Percentiles rank a stretch among this genome's conserved stretches.
Conservation (phyloP, 1,140 invertebrate species). For the Cydia pomonella region DNA sequence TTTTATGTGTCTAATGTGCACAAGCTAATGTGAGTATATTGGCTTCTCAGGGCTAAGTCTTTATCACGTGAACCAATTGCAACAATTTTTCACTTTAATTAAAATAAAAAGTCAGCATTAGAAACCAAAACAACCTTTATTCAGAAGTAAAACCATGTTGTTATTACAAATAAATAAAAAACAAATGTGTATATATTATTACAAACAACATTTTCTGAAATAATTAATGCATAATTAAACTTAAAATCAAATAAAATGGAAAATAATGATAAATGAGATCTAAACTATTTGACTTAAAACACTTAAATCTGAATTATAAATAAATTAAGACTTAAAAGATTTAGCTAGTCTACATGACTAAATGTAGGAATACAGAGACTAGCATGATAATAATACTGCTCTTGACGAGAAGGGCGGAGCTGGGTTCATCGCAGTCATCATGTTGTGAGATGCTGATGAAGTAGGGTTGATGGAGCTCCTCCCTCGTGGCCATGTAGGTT, state of each 20-base stretch:
- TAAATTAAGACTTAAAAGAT: not conserved
- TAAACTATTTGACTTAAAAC: not conserved
- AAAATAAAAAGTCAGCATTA: not conserved
- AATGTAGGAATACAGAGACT: not conserved
- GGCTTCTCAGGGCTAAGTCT: too few relatives aligned
- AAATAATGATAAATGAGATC: not conserved
- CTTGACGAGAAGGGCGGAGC: conserved; percentile 25
- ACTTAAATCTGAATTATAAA: not conserved
- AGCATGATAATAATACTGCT: conserved; percentile 31
- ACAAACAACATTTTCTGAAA: not conserved
- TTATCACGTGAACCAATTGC: too few relatives aligned
- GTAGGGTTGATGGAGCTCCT: conserved; percentile 11
- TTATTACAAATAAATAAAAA: not conserved
- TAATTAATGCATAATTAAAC: not conserved
- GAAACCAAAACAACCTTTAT: not conserved
- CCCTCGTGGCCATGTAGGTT: not conserved
- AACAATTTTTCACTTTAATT: too few relatives aligned
- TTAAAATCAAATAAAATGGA: not conserved
- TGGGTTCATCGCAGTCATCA: not conserved
- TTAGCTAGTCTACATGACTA: not conserved
- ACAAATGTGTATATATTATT: not conserved
- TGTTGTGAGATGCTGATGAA: conserved; percentile 4
- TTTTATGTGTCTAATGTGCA: too few relatives aligned
- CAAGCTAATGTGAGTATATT: too few relatives aligned
- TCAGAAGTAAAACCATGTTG: not conserved